These are phyloP conservation scores for Cygnus olor DNA, from an alignment of 2,797 vertebrate species.

Conservation along the genomic window DNA sequence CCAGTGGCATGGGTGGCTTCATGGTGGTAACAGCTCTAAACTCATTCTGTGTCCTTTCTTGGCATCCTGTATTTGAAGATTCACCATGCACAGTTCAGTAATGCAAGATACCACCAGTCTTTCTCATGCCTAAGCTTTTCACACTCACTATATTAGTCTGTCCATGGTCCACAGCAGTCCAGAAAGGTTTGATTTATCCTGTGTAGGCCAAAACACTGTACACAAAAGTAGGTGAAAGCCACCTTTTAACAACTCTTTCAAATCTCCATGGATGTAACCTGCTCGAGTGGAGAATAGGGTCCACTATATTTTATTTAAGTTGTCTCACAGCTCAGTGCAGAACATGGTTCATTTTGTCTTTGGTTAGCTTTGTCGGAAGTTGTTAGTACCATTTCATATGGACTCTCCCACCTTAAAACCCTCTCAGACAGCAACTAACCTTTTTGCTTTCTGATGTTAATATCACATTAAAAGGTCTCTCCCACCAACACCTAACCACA, in stretches of 20 bases:
- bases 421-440: background rate
- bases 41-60: background rate
- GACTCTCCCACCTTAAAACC: background rate
- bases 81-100: background rate
- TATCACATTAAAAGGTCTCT: slow-evolving; percentile 21
- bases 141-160: background rate
- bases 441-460: background rate
- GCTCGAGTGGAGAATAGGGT: background rate
- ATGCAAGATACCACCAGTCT: background rate
- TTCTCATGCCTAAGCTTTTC: background rate
- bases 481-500: slow-evolving; percentile 35
- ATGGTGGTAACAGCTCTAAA: background rate
- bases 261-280: background rate
- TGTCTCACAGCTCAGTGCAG: background rate
- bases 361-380: background rate
- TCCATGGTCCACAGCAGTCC: background rate
- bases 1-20: background rate
- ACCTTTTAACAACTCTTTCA: background rate
- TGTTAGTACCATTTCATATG: background rate
- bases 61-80: slow-evolving; percentile 46
- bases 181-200: background rate
- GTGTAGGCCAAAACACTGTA: background rate
- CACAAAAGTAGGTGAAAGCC: background rate
- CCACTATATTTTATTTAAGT: background rate
- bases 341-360: accelerated